Evolutionary conservation across 2,888 invertebrate genomes (phyloP).

Genomic region (Poecilobothrus nobilitatus): DNA sequence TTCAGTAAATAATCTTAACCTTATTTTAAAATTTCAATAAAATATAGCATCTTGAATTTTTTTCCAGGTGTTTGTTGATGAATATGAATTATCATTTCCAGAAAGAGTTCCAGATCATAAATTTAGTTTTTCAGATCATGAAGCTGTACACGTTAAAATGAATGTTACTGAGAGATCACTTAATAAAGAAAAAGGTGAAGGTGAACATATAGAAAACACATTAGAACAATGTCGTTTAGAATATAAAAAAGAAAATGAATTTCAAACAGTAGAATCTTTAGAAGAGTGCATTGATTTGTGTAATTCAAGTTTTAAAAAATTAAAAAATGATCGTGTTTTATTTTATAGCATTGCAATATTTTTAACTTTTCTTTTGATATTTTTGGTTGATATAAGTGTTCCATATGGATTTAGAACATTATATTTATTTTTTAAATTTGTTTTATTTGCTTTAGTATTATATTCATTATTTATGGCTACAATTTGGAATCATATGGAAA

Average conservation of each 20-base stretch:
- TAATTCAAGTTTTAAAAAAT: constrained; percentile 34
- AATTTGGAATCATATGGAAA: constrained; percentile 74
- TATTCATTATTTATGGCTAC: constrained; percentile 70
- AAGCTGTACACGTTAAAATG: constrained; percentile 63
- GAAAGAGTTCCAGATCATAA: constrained; percentile 59
- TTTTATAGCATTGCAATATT: constrained; percentile 37
- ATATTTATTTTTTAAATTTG: constrained; percentile 50
- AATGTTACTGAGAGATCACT: constrained; percentile 19
- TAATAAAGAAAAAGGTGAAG: neutral
- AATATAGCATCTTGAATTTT: constrained; percentile 2
- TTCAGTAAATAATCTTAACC: constrained; percentile 13
- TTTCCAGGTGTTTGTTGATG: constrained; percentile 44
- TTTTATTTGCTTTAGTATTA: constrained; percentile 56
- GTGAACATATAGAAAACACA: neutral
- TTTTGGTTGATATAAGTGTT: constrained; percentile 34
- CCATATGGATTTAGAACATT: constrained; percentile 42
- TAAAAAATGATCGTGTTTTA: constrained; percentile 37
- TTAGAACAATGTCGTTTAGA: neutral
- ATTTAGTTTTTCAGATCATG: constrained; percentile 85
- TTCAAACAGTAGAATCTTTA: constrained; percentile 23
- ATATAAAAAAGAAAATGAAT: constrained; percentile 21
- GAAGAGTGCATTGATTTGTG: constrained; percentile 38
- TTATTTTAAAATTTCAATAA: neutral
- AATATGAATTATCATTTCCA: constrained; percentile 63
- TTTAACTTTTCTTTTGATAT: constrained; percentile 33